These are phyloP conservation scores for Strigops habroptila DNA, from an alignment of 2,113 vertebrate species.

Conservation along the genomic window DNA sequence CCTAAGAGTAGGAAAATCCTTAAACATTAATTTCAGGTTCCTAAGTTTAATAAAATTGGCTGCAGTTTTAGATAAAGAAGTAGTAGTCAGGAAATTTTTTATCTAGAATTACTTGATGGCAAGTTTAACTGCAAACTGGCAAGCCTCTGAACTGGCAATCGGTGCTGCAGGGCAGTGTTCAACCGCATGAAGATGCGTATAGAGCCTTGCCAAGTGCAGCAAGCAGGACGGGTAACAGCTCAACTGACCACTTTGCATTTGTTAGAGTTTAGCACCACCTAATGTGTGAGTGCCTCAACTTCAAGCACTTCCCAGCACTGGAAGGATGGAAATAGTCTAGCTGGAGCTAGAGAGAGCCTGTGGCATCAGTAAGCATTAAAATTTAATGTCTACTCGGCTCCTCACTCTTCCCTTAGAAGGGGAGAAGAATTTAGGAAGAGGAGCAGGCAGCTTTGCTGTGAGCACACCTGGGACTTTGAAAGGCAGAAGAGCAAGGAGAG, in stretches of 20 bases:
- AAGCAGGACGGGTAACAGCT: not conserved
- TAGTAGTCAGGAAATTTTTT: not conserved
- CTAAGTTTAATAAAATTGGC: not conserved
- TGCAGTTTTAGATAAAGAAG: not conserved
- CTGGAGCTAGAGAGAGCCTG: not conserved
- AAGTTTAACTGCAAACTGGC: not conserved
- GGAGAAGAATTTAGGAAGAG: not conserved
- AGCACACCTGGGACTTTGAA: not conserved
- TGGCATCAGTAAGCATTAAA: not conserved
- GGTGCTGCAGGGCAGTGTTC: not conserved
- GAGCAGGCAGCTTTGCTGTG: not conserved
- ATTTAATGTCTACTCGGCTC: not conserved
- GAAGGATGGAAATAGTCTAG: not conserved
- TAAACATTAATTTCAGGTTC: not conserved
- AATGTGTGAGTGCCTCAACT: conserved; percentile 17
- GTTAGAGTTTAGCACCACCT: conserved; percentile 62
- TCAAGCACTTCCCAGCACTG: not conserved
- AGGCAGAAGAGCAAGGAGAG: not conserved
- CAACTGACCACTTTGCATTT: not conserved
- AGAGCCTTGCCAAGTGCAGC: not conserved
- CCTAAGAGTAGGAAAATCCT: not conserved
- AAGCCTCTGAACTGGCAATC: not conserved
- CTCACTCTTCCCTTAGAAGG: not conserved
- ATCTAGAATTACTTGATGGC: not conserved
- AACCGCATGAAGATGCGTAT: not conserved